phyloP scores from a whole-genome alignment of 2,797 vertebrate genomes.

The Microchirus variegatus region DNA sequence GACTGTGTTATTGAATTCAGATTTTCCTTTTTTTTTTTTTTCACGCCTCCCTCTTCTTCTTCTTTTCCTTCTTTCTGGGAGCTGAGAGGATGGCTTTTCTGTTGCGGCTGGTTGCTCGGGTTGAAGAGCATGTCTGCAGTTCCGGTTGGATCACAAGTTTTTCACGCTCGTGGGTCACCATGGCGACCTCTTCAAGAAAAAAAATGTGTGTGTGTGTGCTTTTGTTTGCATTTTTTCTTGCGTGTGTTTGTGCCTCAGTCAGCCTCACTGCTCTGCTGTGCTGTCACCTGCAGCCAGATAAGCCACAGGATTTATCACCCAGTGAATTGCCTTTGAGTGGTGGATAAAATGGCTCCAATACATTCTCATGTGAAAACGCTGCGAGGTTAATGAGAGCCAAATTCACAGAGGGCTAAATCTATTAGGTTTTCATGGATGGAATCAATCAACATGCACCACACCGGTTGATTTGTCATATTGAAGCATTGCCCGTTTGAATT shows the following conservation, averaged over 20 bases:
- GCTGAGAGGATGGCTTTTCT: slow-evolving; percentile 68
- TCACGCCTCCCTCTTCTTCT: slow-evolving; percentile 34
- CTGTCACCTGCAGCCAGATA: slow-evolving; percentile 83
- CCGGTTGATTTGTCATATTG: slow-evolving; percentile 82
- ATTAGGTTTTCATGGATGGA: slow-evolving; percentile 83
- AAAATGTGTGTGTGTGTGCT: slow-evolving; percentile 9
- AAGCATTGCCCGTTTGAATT: slow-evolving; percentile 82
- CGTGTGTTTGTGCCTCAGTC: slow-evolving; percentile 63
- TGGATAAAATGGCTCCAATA: slow-evolving; percentile 82
- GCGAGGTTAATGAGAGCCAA: slow-evolving; percentile 85
- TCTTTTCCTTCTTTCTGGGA: slow-evolving; percentile 46
- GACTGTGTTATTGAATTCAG: slow-evolving; percentile 84
- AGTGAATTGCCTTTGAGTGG: slow-evolving; percentile 82
- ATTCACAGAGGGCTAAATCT: slow-evolving; percentile 85
- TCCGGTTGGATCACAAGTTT: slow-evolving; percentile 72
- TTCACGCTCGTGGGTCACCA: slow-evolving; percentile 69
- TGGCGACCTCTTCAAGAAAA: slow-evolving; percentile 68
- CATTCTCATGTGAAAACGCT: slow-evolving; percentile 80
- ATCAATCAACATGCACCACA: slow-evolving; percentile 82
- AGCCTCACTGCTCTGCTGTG: slow-evolving; percentile 65
- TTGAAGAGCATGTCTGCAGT: slow-evolving; percentile 69
- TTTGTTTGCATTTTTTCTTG: slow-evolving; percentile 28
- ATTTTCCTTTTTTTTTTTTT: slow-evolving; percentile 58
- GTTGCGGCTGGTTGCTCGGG: slow-evolving; percentile 67
- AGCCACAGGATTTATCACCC: slow-evolving; percentile 83